A percentile compares a stretch with the other conserved stretches of the same genome.
These are phyloP conservation scores for Lasioglossum figueresi DNA, from an alignment of 2,888 invertebrate genomes.

Conservation along the genomic window DNA sequence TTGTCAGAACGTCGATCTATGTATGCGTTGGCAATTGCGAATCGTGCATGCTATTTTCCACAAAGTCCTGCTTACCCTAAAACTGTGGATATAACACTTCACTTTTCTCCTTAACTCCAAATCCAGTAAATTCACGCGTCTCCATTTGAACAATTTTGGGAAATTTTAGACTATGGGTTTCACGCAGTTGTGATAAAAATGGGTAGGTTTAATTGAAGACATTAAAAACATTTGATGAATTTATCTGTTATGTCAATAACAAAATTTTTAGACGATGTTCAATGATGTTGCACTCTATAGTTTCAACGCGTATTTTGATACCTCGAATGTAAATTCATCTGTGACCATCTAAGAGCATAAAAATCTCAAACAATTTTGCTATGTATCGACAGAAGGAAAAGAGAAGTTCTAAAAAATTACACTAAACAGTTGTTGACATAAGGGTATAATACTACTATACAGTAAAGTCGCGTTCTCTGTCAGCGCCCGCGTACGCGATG, in stretches of 20 bases:
- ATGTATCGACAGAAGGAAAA: too few relatives aligned
- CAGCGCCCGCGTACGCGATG: too few relatives aligned
- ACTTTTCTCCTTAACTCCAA: background rate
- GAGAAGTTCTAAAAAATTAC: too few relatives aligned
- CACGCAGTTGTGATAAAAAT: too few relatives aligned
- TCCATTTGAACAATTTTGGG: background rate
- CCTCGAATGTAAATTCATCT: background rate
- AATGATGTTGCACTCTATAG: background rate
- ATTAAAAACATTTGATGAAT: too few relatives aligned
- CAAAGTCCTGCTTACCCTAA: background rate
- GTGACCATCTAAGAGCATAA: too few relatives aligned
- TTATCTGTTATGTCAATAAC: background rate
- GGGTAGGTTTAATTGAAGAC: too few relatives aligned
- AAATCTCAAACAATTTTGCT: too few relatives aligned
- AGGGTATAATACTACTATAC: too few relatives aligned
- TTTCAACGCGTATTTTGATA: background rate
- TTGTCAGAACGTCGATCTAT: constrained; percentile 12
- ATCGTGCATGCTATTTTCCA: background rate
- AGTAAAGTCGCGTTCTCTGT: too few relatives aligned
- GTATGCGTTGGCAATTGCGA: constrained; percentile 23
- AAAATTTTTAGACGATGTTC: background rate
- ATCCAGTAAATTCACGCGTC: background rate
- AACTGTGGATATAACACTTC: background rate
- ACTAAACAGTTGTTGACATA: too few relatives aligned
- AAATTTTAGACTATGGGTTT: background rate